Percentiles rank a stretch among this genome's conserved stretches.
Evolutionary conservation across 2,888 invertebrate species (phyloP).

Genomic region (Argyresthia albistria): DNA sequence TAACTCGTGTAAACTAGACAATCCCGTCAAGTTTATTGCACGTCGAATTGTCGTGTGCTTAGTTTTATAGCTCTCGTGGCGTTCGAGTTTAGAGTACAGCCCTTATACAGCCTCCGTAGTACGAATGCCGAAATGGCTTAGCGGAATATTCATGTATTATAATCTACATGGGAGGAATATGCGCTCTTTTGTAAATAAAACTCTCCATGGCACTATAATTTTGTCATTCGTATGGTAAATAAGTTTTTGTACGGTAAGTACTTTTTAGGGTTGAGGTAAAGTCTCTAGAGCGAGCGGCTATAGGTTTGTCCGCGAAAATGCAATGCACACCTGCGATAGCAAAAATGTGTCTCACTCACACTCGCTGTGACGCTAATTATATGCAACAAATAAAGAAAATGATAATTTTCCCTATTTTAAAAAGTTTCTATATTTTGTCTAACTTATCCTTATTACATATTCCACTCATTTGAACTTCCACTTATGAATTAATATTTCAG

Average conservation of each 20-base stretch:
- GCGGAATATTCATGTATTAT: constrained; percentile 55
- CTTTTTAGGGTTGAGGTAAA: too few relatives aligned
- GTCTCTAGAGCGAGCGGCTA: too few relatives aligned
- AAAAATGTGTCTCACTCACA: too few relatives aligned
- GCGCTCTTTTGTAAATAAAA: neutral
- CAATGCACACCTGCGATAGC: too few relatives aligned
- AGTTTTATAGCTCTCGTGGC: constrained; percentile 55
- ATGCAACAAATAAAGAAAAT: too few relatives aligned
- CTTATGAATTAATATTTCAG: neutral
- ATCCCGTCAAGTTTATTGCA: constrained; percentile 46
- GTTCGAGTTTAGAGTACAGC: constrained; percentile 35
- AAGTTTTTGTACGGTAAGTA: too few relatives aligned
- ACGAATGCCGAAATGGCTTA: constrained; percentile 39
- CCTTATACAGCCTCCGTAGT: constrained; percentile 20
- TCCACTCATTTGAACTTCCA: neutral
- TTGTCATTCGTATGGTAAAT: too few relatives aligned
- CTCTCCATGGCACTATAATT: too few relatives aligned
- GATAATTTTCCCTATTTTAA: too few relatives aligned
- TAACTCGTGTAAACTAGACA: constrained; percentile 26
- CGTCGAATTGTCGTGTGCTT: constrained; percentile 58
- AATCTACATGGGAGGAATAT: constrained; percentile 8
- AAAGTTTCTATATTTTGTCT: neutral
- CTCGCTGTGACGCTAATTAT: too few relatives aligned
- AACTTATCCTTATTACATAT: neutral
- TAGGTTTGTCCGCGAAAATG: too few relatives aligned